Evolutionary conservation across 2,888 invertebrate genomes (phyloP), one percentile per base, ranked within the genome.

Genomic region (Reticulitermes lucifugus): DNA sequence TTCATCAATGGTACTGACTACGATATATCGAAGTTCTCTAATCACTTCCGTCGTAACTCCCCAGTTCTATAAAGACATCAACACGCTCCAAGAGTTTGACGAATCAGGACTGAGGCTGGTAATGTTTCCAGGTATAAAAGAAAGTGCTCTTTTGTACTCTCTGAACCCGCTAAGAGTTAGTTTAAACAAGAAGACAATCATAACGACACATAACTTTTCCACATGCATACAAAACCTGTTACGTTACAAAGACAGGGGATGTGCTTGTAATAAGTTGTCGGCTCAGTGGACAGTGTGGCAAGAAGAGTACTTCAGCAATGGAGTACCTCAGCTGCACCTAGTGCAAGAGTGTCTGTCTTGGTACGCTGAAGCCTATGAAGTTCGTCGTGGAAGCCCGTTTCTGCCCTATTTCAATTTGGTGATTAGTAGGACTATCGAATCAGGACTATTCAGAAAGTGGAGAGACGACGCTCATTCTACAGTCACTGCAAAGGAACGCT

Each of bases 51-150:
- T 77, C 6, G 51, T 51, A 7, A 46, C 21, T 46, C 77, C 77
- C 7, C 46, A 46, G 21, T 77, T 41, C 41, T 77, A 77, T n/a
- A 46, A 77, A 46, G 77, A 77, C 46, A 77, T 77, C 22, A 9
- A 77, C 25, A 77, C 77, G 0, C 25, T 77, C 4, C 21, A 77
- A 77, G 43, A 77, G 2, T 46, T 77, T 14, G 77, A 77, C n/a
- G 29, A 77, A 9, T n/a, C n/a, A 21, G 77, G 25, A 9, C n/a
- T 77, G 22, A 77, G 22, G 22, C 25, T 77, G 4, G 43, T 46
- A 3, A 77, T 77, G 46, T 77, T n/a, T n/a, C 77, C 77, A 46
- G 77, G 77, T 9, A 77, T 77, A 18, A 77, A 77, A 77, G 46
- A 43, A 51, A 77, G n/a, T n/a, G 21, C 77, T n/a, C 43, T 77